A percentile compares a stretch with the other conserved stretches of the same genome.
Conservation (phyloP, 2,888 invertebrate species). For the Leptopilina drosophilae region DNA sequence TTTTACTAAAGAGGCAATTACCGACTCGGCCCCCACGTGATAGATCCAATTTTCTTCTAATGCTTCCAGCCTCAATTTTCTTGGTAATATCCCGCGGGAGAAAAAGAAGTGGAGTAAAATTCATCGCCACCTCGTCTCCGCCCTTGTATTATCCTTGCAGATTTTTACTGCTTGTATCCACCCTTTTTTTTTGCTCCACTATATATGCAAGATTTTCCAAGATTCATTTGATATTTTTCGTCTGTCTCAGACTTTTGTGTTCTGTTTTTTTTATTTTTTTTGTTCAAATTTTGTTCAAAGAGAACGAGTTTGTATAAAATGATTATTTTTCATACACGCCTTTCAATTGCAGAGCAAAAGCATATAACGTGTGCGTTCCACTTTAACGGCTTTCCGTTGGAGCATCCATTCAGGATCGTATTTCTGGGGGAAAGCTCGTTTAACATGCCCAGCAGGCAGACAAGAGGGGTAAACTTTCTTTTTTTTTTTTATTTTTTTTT, state of each 20-base stretch:
- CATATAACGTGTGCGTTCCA: constrained; percentile 14
- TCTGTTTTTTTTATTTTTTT: not conserved
- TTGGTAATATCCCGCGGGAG: constrained; percentile 52
- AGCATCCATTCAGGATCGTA: constrained; percentile 26
- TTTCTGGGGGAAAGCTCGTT: constrained; percentile 32
- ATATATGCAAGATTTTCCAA: constrained; percentile 13
- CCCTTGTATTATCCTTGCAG: constrained; percentile 51
- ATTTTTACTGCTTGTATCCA: constrained; percentile 45
- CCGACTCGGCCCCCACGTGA: constrained; percentile 49
- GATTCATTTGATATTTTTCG: constrained; percentile 25
- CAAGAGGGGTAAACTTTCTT: not conserved
- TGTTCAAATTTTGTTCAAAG: no score
- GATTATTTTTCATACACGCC: constrained; percentile 41
- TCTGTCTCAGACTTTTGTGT: not conserved
- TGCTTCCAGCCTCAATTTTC: constrained; percentile 53
- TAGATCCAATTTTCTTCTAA: constrained; percentile 47
- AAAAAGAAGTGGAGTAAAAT: constrained; percentile 37
- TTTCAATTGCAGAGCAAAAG: constrained; percentile 46
- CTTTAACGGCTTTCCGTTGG: constrained; percentile 47
- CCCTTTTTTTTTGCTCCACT: constrained; percentile 16
- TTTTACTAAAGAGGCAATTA: constrained; percentile 36
- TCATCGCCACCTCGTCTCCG: constrained; percentile 47
- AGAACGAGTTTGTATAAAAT: constrained; percentile 50
- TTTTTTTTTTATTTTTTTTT: constrained; percentile 11
- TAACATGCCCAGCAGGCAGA: constrained; percentile 22